Evolutionary conservation across 2,888 invertebrate species (phyloP).

Genomic region (Epinotia nisella): DNA sequence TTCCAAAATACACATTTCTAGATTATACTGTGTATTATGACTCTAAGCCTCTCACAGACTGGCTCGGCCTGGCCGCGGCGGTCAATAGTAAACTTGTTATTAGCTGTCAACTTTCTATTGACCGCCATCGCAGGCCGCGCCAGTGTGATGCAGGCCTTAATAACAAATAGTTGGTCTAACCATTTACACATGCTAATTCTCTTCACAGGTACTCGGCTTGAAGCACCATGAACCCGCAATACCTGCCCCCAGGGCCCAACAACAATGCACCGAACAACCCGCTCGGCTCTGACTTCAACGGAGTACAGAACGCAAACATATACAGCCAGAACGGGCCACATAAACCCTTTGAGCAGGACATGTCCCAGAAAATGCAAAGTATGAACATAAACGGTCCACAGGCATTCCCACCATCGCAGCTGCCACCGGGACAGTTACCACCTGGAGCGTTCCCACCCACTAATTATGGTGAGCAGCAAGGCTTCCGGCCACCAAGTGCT

Average conservation of each 20-base stretch:
- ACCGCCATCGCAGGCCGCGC: no score
- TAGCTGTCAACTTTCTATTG: no score
- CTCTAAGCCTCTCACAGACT: no score
- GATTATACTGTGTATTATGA: not conserved
- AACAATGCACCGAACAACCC: constrained; percentile 77
- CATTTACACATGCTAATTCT: not conserved
- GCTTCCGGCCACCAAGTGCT: constrained; percentile 22
- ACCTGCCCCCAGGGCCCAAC: constrained; percentile 77
- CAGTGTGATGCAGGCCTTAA: no score
- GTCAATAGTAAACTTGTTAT: no score
- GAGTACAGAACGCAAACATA: constrained; percentile 73
- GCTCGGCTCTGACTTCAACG: constrained; percentile 68
- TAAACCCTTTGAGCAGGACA: constrained; percentile 65
- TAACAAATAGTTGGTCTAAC: not conserved
- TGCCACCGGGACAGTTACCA: constrained; percentile 64
- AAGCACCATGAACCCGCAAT: constrained; percentile 81
- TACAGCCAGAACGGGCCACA: constrained; percentile 69
- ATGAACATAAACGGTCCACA: constrained; percentile 76
- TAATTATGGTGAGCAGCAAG: constrained; percentile 53
- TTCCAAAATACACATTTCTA: no score
- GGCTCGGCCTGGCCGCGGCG: no score
- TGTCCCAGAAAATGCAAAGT: constrained; percentile 79
- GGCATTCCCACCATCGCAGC: constrained; percentile 68
- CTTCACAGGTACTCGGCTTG: constrained; percentile 64
- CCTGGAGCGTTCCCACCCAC: constrained; percentile 62